Conservation (phyloP, 1,140 invertebrate species). For the Ooceraea biroi region DNA sequence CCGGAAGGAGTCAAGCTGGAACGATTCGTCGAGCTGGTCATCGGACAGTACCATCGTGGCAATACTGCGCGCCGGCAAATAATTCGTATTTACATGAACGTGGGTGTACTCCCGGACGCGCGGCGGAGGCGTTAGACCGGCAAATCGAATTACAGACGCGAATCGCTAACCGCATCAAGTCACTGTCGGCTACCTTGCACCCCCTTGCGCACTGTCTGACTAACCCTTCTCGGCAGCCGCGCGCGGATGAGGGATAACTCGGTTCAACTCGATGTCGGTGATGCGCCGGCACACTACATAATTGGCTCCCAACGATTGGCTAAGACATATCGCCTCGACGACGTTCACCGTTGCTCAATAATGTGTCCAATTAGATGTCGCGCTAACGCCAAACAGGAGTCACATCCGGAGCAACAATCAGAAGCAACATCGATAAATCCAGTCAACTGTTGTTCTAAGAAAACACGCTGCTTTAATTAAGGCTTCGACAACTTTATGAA, state of each 20-base stretch:
- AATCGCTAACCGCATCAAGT: conserved; percentile 82
- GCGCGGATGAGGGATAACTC: conserved; percentile 70
- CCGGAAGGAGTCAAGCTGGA: conserved; percentile 53
- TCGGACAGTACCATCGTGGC: conserved; percentile 64
- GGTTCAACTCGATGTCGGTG: conserved; percentile 71
- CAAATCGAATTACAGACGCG: conserved; percentile 81
- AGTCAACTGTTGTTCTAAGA: not conserved
- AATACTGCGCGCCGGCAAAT: conserved; percentile 69
- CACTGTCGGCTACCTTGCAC: conserved; percentile 80
- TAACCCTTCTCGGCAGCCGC: conserved; percentile 66
- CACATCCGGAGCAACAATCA: conserved; percentile 20
- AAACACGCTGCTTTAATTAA: not conserved
- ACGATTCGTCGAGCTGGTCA: conserved; percentile 60
- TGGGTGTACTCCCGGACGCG: conserved; percentile 67
- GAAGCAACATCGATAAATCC: conserved; percentile 28
- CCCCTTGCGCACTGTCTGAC: conserved; percentile 74
- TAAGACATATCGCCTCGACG: conserved; percentile 60
- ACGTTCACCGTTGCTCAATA: conserved; percentile 47
- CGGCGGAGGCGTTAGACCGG: conserved; percentile 78
- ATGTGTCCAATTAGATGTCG: conserved; percentile 65
- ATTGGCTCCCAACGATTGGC: conserved; percentile 74
- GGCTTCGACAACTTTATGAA: not conserved
- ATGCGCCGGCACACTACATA: conserved; percentile 65
- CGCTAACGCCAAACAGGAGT: conserved; percentile 10
- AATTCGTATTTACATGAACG: conserved; percentile 83